Conservation (phyloP, 2,797 vertebrate genomes). For the Hippocampus kuda region DNA sequence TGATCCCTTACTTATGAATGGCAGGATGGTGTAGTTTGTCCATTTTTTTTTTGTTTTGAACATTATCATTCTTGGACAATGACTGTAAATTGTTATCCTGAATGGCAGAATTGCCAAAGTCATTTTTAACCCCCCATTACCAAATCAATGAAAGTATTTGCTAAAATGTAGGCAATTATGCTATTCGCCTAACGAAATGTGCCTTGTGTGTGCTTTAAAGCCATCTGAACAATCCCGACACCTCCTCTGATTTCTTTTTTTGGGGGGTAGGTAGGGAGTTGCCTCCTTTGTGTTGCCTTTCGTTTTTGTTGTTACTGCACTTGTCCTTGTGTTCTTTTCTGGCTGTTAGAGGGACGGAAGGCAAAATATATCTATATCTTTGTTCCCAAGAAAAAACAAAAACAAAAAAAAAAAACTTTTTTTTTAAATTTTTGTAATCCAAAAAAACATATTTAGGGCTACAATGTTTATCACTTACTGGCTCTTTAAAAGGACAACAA, state of each 20-base stretch:
- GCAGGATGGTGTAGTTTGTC: constrained; percentile 18
- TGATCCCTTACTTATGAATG: constrained; percentile 13
- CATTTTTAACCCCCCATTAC: background rate
- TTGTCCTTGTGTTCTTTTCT: background rate
- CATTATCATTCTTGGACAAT: constrained; percentile 39
- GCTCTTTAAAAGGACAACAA: background rate
- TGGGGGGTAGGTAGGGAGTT: background rate
- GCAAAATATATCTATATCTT: background rate
- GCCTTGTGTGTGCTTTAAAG: background rate
- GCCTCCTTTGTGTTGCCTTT: background rate
- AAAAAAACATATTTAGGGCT: background rate
- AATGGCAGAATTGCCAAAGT: background rate
- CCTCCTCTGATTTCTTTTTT: no score
- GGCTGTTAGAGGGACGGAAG: background rate
- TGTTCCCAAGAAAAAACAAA: background rate
- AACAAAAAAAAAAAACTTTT: no score
- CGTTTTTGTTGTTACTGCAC: background rate
- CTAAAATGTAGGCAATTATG: background rate
- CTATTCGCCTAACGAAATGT: background rate
- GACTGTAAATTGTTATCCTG: constrained; percentile 19
- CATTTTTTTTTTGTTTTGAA: constrained; percentile 5
- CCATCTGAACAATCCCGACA: background rate
- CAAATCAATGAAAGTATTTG: background rate
- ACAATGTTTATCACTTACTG: background rate
- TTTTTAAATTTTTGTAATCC: background rate